These are phyloP conservation scores for Forbesichthys papilliferus DNA, from an alignment of 2,113 vertebrate genomes.

Conservation along the genomic window DNA sequence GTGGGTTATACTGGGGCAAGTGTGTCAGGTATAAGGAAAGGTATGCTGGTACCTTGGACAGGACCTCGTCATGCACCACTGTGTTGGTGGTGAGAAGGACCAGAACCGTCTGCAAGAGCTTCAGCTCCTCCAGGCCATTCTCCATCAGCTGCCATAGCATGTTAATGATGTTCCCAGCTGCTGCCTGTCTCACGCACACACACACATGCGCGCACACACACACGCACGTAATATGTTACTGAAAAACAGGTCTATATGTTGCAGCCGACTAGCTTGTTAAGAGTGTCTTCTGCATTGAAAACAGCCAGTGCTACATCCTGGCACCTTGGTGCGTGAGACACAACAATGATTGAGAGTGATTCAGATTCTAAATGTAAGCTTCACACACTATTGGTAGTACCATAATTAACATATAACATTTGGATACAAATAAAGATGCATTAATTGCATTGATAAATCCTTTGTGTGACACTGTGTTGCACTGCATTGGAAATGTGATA, in stretches of 20 bases:
- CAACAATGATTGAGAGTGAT: too few species aligned
- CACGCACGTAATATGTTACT: background rate
- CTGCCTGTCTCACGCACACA: conserved; percentile 75
- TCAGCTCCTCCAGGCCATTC: conserved; percentile 96
- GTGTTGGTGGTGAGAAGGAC: conserved; percentile 97
- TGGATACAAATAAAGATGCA: too few species aligned
- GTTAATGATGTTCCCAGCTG: conserved; percentile 98
- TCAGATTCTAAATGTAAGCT: too few species aligned
- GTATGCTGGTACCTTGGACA: conserved; percentile 87
- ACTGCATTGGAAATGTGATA: too few species aligned
- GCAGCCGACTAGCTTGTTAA: too few species aligned
- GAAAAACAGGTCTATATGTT: background rate
- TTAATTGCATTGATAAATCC: too few species aligned
- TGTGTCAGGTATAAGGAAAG: background rate
- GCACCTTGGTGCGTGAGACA: too few species aligned
- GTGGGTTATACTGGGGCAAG: background rate
- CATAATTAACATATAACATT: too few species aligned
- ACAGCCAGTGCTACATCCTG: too few species aligned
- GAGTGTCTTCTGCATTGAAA: too few species aligned
- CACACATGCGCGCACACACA: background rate
- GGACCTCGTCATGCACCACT: conserved; percentile 93
- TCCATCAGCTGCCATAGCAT: conserved; percentile 99
- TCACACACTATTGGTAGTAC: too few species aligned
- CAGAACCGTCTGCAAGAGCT: conserved; percentile 95
- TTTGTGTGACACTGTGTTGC: too few species aligned